phyloP scores from a whole-genome alignment of 2,113 vertebrate species.

The Burhinus oedicnemus region DNA sequence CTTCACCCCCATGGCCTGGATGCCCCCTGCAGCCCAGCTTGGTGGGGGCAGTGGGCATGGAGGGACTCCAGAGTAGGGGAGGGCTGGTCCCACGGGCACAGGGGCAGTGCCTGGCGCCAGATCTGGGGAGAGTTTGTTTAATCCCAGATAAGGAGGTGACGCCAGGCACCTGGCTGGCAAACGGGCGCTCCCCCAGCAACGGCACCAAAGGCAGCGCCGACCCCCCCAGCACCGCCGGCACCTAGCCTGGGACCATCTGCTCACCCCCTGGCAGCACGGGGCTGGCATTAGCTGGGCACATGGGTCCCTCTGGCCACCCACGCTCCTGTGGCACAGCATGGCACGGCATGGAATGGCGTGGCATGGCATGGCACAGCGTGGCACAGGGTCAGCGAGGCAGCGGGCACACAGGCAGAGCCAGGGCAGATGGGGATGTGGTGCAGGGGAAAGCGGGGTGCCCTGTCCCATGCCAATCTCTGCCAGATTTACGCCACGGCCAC shows the following conservation, averaged over 20 bases:
- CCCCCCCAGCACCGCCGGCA: background rate
- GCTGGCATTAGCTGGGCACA: background rate
- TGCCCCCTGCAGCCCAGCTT: background rate
- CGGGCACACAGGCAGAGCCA: background rate
- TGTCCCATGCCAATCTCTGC: background rate
- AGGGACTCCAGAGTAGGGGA: fast-evolving
- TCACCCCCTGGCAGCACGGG: fast-evolving
- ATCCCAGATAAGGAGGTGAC: conserved; percentile 20
- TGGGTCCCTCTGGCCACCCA: background rate
- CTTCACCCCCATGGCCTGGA: background rate
- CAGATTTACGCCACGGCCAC: background rate
- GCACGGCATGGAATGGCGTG: background rate
- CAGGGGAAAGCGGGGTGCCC: background rate
- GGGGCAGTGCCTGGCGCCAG: background rate
- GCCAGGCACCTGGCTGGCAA: conserved; percentile 21
- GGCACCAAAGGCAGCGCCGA: background rate
- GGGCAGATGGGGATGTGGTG: background rate
- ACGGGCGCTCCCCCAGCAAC: background rate
- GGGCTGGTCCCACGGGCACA: background rate
- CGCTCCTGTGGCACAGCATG: background rate
- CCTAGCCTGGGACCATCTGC: background rate
- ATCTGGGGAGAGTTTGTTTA: conserved; percentile 30
- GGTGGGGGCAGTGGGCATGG: background rate
- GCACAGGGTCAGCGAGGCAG: background rate
- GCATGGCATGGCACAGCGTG: background rate